phyloP scores from a whole-genome alignment of 2,797 vertebrate genomes.

The Hippocampus kuda region DNA sequence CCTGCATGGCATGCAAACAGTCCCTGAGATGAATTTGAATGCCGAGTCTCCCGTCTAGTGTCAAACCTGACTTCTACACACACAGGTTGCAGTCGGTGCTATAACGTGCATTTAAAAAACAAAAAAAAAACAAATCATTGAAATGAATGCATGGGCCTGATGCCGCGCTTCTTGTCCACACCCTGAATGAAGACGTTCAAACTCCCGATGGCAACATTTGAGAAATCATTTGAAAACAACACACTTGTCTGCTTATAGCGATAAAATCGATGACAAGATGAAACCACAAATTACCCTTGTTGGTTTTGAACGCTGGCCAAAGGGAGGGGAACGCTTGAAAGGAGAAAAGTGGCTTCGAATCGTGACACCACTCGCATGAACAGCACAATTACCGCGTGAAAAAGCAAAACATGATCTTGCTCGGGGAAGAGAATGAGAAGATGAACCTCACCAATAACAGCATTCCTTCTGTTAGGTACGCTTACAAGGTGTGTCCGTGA shows the following conservation, averaged over 20 bases:
- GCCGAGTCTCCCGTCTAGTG: no score
- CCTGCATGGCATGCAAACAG: no score
- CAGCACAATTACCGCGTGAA: neutral
- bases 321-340: constrained; percentile 1
- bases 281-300: constrained; percentile 6
- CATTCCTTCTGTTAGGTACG: neutral
- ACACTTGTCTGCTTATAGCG: neutral
- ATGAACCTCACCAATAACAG: neutral
- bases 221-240: neutral
- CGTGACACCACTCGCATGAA: neutral
- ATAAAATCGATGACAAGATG: constrained; percentile 3
- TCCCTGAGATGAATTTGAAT: no score
- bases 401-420: neutral
- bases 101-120: no score
- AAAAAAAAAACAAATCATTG: no score
- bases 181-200: neutral
- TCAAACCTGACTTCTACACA: no score
- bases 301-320: constrained; percentile 1
- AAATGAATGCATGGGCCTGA: no score
- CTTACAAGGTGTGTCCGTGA: neutral
- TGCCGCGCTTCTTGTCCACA: no score
- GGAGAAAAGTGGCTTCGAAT: neutral
- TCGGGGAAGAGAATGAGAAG: neutral
- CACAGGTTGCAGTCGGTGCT: no score
- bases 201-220: neutral